Evolutionary conservation across 2,113 vertebrate genomes (phyloP), one percentile per base, ranked within the genome.

Genomic region (Shinisaurus crocodilurus): DNA sequence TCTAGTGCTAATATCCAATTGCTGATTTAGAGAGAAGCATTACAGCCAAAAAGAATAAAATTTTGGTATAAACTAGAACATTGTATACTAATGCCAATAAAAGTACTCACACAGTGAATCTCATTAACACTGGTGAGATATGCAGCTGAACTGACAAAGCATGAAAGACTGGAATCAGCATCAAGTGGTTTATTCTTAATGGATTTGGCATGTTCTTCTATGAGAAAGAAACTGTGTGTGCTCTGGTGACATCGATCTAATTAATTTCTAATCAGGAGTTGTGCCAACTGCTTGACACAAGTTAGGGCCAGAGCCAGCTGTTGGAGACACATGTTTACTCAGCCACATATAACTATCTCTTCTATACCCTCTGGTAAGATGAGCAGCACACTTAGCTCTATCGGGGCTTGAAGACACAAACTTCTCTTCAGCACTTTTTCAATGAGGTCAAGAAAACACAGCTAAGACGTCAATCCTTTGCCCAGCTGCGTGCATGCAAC

Each of bases 201-300:
- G 81, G 50, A 81, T 85, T 92, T 95, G 91, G 92, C 90, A 94
- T 77, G n/a, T 5, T 60, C 74, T 84, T 92, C 85, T 88, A 5
- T 89, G 54, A 90, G 76, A 85, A 94, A 91, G 88, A 94, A 90
- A 95, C 23, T 60, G 75, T 86, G 84, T 91, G 8, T 48, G 74
- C 74, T 86, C 88, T 90, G 65, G 50, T 95, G 91, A 81, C 87
- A 91, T 67, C 86, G 83, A 91, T 92, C 88, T 93, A 95, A 95
- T 93, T 96, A 95, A 91, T 93, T 93, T 92, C 88, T 92, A 91
- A 94, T 93, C 91, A 93, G 81, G 67, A 93, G 5, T 60, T 18
- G 57, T 27, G 92, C 91, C 95, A 96, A 89, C 27, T 92, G 72
- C 82, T 82, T 91, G 88, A 85, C 88, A 93, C 32, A 91, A 94